Conservation (phyloP, 2,113 vertebrate species). For the Melanocharis versteri region DNA sequence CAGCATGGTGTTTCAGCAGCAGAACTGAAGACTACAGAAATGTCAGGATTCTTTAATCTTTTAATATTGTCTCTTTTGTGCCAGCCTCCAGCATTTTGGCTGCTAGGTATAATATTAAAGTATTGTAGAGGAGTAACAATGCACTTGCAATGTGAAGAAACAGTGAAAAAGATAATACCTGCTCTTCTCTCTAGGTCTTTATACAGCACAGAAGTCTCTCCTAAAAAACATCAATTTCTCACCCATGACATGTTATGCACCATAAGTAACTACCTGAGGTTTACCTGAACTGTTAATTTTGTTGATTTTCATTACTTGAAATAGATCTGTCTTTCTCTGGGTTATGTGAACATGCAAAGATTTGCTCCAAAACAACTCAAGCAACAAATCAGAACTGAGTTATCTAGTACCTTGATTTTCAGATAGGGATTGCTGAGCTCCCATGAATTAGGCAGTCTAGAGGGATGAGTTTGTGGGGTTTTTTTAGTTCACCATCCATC, state of each 20-base stretch:
- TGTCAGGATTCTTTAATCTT: background rate
- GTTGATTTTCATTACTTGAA: background rate
- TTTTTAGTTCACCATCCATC: background rate
- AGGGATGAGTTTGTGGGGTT: fast-evolving
- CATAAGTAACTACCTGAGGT: background rate
- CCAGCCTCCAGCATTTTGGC: background rate
- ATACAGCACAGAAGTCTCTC: background rate
- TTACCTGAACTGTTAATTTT: background rate
- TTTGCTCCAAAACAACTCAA: background rate
- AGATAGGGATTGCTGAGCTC: background rate
- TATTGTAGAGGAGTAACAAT: background rate
- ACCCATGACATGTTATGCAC: fast-evolving
- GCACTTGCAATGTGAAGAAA: background rate
- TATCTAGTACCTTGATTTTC: background rate
- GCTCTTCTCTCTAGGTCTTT: background rate
- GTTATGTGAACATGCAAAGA: background rate
- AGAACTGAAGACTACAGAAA: background rate
- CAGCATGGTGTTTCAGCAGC: background rate
- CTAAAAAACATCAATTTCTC: background rate
- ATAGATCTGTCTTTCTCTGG: background rate
- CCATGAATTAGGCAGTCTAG: background rate
- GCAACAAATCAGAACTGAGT: background rate
- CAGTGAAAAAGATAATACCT: background rate
- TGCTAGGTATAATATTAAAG: background rate
- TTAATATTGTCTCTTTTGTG: background rate